Base-by-base conservation (phyloP, 2,888 invertebrate species). In the Noctua fimbriata region DNA sequence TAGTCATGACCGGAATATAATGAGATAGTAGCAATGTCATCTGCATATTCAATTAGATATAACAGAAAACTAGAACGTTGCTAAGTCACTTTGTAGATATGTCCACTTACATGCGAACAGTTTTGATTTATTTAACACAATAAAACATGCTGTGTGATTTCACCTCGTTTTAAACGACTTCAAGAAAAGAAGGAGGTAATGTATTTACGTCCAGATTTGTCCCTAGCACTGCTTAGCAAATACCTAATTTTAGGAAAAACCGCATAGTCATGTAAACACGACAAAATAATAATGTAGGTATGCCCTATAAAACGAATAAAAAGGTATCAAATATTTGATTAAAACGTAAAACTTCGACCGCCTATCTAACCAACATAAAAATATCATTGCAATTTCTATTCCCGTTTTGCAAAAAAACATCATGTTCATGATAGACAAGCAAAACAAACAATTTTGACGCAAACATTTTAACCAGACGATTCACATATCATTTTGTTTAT, bases 401-500 rank as follows among this genome's bases (percentile, higher is more conserved):
- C 47, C 18, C 4, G 36, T 36, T 66, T 71, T 14, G 28, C 28
- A 75, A 75, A 76, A 76, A 36, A 9, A 24, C 67, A 44, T 44
- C n/a, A 44, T 16, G 41, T 66, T 36, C n/a, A 28, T 70, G n/a
- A 67, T 32, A 67, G 67, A 69, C 63, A 70, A 24, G 24, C 55
- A 63, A 78, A 76, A 28, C 28, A 70, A 86, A 78, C 74, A 76
- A 63, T 76, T 83, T 74, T 69, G 79, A 83, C 75, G 41, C 76
- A 28, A 18, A 76, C 55, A 74, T 79, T 82, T 71, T 73, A 69
- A 66, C 41, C 58, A 77, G 76, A 76, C 67, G 76, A 81, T 82
- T 76, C 69, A 79, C 49, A 41, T 76, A 73, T 71, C 66, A 76
- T 52, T 73, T 58, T 78, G 87, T 88, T 78, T 82, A 72, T 47